Evolutionary conservation across 2,797 vertebrate genomes (phyloP), one percentile per base, ranked within the genome.

Genomic region (Jordanella pulchra): DNA sequence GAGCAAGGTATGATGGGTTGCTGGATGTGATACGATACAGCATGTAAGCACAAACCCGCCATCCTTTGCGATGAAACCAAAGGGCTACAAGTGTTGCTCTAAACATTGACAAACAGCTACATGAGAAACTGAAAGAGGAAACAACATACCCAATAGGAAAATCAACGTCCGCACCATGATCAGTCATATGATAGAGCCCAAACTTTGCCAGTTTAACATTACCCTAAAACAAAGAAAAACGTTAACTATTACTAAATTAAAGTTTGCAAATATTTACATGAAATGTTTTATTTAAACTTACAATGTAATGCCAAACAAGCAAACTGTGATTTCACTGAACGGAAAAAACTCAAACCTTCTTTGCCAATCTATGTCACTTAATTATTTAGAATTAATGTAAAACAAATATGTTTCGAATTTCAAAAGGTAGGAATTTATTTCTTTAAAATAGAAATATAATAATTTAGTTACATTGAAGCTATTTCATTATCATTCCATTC

Each of bases 121-220:
- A 15, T 75, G 69, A 79, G 83, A 89, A 79, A 76, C 88, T 86
- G 82, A 68, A 81, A 73, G 75, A 86, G 80, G 69, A 81, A 73
- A 61, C 73, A 66, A 73, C 84, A 86, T 94, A 99, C 98, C 98
- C 97, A 76, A 99, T 96, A 80, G 98, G 98, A 81, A 99, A 99
- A 90, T 99, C 97, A 71, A 99, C 97, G 93, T 99, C 98, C 47
- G 96, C 95, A 67, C 97, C 97, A 30, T 96, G 95, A 92, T 96
- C 96, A 56, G 97, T 99, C 97, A 99, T 99, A 87, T 99, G 96
- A 92, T 99, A 99, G 80, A 99, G 94, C 48, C 98, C 98, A 92
- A 98, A 99, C 92, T 99, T 99, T 68, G 97, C 95, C 92, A 99
- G 90, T 75, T 98, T 99, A 77, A 97, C 92, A 1, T 97, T 96